These are phyloP conservation scores for Parambassis ranga DNA, from an alignment of 2,797 vertebrate species.

Conservation along the genomic window DNA sequence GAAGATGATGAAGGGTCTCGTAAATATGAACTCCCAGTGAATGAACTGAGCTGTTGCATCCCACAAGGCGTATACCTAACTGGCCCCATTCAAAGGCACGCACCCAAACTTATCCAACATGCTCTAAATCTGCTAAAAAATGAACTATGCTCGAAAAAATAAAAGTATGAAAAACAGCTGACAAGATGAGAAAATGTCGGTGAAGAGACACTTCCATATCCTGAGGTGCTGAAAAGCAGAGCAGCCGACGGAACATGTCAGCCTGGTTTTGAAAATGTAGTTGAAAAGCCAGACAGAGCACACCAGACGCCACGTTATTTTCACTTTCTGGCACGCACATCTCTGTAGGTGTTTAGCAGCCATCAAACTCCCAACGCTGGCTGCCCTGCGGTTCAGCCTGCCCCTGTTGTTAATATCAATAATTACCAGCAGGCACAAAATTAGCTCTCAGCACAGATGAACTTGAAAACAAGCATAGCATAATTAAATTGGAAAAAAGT, in stretches of 20 bases:
- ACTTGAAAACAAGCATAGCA: constrained; percentile 7
- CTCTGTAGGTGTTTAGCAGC: constrained; percentile 29
- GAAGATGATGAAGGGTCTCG: constrained; percentile 49
- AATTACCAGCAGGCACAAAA: constrained; percentile 46
- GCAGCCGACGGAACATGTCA: constrained; percentile 22
- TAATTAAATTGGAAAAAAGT: constrained; percentile 15
- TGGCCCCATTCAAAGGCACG: constrained; percentile 7
- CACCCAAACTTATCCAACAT: constrained; percentile 3
- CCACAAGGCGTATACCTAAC: constrained; percentile 10
- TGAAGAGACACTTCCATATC: not conserved
- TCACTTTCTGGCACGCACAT: constrained; percentile 47
- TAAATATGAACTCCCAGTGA: constrained; percentile 41
- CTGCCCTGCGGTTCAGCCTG: not conserved
- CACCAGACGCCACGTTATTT: constrained; percentile 31
- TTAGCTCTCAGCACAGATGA: constrained; percentile 31
- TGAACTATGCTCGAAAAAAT: not conserved
- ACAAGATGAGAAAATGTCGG: not conserved
- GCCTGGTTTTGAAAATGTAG: constrained; percentile 18
- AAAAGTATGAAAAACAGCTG: not conserved
- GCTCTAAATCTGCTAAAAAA: constrained; percentile 21
- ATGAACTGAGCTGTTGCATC: constrained; percentile 23
- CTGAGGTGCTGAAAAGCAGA: constrained; percentile 9
- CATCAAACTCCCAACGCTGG: constrained; percentile 1
- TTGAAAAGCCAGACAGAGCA: constrained; percentile 18
- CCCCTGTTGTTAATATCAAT: constrained; percentile 49